A percentile compares a stretch with the other conserved stretches of the same genome.
Conservation (phyloP, 1,140 invertebrate species). For the Nasonia longicornis region DNA sequence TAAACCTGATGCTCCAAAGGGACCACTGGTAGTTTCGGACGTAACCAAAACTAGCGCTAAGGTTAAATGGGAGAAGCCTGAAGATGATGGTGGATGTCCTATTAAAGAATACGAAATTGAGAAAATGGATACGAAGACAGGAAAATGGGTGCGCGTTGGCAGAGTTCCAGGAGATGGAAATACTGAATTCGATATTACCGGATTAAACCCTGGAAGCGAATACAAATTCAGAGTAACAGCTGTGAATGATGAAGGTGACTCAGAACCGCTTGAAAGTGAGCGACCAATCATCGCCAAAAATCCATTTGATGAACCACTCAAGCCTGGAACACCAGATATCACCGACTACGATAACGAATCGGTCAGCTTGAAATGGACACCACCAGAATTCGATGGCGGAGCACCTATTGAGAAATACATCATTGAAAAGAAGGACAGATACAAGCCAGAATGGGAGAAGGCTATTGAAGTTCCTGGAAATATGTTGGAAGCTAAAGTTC, state of each 20-base stretch:
- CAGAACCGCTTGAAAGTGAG: slow-evolving; percentile 90
- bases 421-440: slow-evolving; percentile 95
- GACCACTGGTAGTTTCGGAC: slow-evolving; percentile 89
- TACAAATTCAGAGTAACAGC: slow-evolving; percentile 97
- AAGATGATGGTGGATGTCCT: slow-evolving; percentile 93
- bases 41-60: slow-evolving; percentile 89
- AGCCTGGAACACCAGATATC: slow-evolving; percentile 91
- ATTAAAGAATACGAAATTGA: slow-evolving; percentile 96
- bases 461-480: slow-evolving; percentile 85
- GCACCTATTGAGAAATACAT: slow-evolving; percentile 96
- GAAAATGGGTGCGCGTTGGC: slow-evolving; percentile 90
- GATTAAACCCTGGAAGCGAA: slow-evolving; percentile 89
- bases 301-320: slow-evolving; percentile 90
- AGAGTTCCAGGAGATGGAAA: slow-evolving; percentile 79
- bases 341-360: slow-evolving; percentile 94
- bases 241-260: slow-evolving; percentile 95
- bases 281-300: slow-evolving; percentile 92
- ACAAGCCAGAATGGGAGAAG: slow-evolving; percentile 84
- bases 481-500: slow-evolving; percentile 81
- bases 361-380: slow-evolving; percentile 93
- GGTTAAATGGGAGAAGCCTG: slow-evolving; percentile 90
- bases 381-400: slow-evolving; percentile 93
- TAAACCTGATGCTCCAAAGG: slow-evolving; percentile 86
- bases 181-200: slow-evolving; percentile 89
- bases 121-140: slow-evolving; percentile 91